Base-by-base conservation (phyloP, 1,140 invertebrate genomes). In the Chrysopa pallens region DNA sequence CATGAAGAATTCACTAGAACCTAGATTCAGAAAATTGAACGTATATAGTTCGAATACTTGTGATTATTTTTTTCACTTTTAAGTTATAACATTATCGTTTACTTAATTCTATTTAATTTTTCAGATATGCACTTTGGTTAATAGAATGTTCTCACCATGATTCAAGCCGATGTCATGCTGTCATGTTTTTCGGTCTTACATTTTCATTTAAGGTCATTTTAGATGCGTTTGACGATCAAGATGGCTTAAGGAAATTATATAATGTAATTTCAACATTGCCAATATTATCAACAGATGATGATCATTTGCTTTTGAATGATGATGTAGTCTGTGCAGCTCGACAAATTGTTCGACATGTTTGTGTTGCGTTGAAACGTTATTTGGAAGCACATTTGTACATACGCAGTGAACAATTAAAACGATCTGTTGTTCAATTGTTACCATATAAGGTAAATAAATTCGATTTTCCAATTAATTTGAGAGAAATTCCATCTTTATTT, bases 81-180 rank as follows among this genome's bases (percentile, higher is more conserved):
- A n/a, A n/a, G n/a, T n/a, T n/a, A n/a, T n/a, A n/a, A n/a, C n/a
- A n/a, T n/a, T n/a, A n/a, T 23, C 17, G 17, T 23, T 23, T 23
- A 23, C 6, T 33, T 4, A 33, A 33, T 31, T 7, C 41, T 15
- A 15, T 48, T 42, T 43, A 31, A 31, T 27, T 45, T 59, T 60
- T n/a, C 54, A 81, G 79, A 42, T 93, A 95, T 60, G 80, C 84
- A 0, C 61, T 97, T 1, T 97, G 92, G 91, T 63, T 97, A 17
- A 59, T 98, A 27, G 92, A 95, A 56, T 89, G 90, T 53, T 94
- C 89, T 14, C 92, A 98, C 57, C 92, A 98, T 57, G 87, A 94
- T 62, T 95, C 90, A 0, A 91, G 91, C 29, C 69, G 90, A 46
- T 94, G 90, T 56, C 89, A 96, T 64, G 90, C 92, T 1, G 90